These are phyloP conservation scores for Oenanthe melanoleuca DNA, from an alignment of 2,113 vertebrate species.

Conservation along the genomic window DNA sequence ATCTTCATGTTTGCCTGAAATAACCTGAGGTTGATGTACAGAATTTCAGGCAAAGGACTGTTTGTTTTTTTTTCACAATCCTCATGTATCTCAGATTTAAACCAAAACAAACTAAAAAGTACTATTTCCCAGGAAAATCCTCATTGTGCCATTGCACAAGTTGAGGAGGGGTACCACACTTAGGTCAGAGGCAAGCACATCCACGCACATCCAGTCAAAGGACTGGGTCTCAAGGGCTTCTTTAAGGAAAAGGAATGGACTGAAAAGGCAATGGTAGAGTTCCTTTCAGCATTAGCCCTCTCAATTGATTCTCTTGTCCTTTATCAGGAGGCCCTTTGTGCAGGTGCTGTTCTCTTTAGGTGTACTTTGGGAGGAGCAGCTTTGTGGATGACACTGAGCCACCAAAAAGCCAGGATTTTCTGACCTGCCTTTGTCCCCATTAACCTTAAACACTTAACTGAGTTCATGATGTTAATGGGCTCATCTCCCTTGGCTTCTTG, in stretches of 20 bases:
- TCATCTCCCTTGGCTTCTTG: not conserved
- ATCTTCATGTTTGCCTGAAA: slow-evolving; percentile 51
- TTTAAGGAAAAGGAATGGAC: not conserved
- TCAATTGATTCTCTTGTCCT: not conserved
- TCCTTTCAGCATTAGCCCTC: not conserved
- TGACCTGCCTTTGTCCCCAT: not conserved
- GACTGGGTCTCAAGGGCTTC: slow-evolving; percentile 40
- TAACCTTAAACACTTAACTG: not conserved
- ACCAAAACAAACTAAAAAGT: not conserved
- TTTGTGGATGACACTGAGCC: not conserved
- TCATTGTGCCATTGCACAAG: not conserved
- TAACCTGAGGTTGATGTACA: slow-evolving; percentile 8
- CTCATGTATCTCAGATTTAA: not conserved
- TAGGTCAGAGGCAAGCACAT: not conserved
- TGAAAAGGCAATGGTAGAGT: not conserved
- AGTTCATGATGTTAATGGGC: not conserved
- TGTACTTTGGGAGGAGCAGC: not conserved
- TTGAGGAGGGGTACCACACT: not conserved
- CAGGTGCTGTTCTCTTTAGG: not conserved
- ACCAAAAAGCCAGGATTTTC: not conserved
- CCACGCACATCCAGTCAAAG: not conserved
- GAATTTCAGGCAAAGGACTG: slow-evolving; percentile 47
- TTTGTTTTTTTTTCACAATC: slow-evolving; percentile 12
- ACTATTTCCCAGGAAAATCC: not conserved
- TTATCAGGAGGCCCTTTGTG: not conserved